Base-by-base conservation (phyloP, 2,888 invertebrate species). In the Hyalella azteca region DNA sequence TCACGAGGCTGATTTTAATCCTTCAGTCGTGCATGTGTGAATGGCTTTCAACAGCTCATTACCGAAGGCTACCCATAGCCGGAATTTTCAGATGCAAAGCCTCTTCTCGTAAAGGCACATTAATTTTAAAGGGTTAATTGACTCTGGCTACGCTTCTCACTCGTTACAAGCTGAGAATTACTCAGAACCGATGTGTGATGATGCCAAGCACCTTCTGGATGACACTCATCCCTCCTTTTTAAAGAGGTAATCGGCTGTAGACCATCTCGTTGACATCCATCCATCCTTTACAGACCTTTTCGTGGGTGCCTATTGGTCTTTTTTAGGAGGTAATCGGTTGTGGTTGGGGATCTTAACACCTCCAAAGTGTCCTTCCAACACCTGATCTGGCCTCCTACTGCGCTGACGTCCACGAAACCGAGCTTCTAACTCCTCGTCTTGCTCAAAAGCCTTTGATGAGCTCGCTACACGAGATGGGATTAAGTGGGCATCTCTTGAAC, bases 281-380 rank as follows among this genome's bases (percentile, higher is more conserved):
- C n/a, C n/a, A n/a, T n/a, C n/a, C n/a, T n/a, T n/a, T n/a, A n/a
- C n/a, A n/a, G n/a, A n/a, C n/a, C n/a, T n/a, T n/a, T n/a, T n/a
- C n/a, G n/a, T n/a, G n/a, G n/a, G n/a, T n/a, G n/a, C n/a, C n/a
- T n/a, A n/a, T n/a, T n/a, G n/a, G 54, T 66, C 66, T 29, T 66
- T 66, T 66, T 66, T 36, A 66, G 36, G 66, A 36, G 66, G 36
- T 66, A 66, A 66, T 66, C 66, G 66, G 66, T 66, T 32, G 66
- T 36, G 66, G 66, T 66, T n/a, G 36, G 36, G 39, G 66, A 29
- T 66, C 36, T 66, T 66, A 66, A 66, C 66, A 66, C 66, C 66
- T 66, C 66, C 66, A 29, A 66, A 66, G 39, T 66, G 66, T 66
- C 66, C 36, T 39, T 13, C 66, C 36, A 66, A 66, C 66, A 66